Percentiles rank a stretch among this genome's conserved stretches.
phyloP scores from a whole-genome alignment of 64 coral and sea anemone species.

The Trachythela sp. region DNA sequence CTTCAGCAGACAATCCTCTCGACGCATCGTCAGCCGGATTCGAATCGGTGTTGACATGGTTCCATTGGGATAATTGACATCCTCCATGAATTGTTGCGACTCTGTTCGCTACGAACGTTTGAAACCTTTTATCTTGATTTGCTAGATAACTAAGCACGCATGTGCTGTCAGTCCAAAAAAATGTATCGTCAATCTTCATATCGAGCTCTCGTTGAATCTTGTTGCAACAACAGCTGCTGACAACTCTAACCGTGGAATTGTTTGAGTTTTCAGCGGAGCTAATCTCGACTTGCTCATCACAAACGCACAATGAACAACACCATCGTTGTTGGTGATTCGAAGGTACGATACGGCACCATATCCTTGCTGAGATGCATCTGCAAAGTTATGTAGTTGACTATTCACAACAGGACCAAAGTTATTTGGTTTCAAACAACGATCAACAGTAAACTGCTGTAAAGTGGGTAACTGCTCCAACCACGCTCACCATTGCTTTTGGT shows the following conservation, averaged over 20 bases:
- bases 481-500: background rate
- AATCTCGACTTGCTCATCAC: background rate
- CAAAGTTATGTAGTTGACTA: constrained; percentile 28
- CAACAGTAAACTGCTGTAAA: background rate
- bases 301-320: background rate
- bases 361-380: constrained; percentile 14
- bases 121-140: background rate
- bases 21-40: background rate
- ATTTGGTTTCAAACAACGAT: constrained; percentile 20
- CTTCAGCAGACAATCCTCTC: background rate
- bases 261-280: constrained; percentile 12
- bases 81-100: background rate
- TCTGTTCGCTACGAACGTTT: background rate
- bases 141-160: background rate
- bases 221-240: constrained; percentile 44
- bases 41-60: background rate
- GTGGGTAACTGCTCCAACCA: background rate
- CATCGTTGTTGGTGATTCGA: background rate
- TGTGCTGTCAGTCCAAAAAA: background rate
- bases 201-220: background rate
- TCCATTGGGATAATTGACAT: background rate
- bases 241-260: constrained; percentile 56
- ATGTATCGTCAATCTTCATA: background rate
- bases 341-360: background rate
- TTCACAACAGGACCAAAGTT: background rate